A percentile compares a stretch with the other conserved stretches of the same genome.
Evolutionary conservation across 37 sponge, comb jelly and placozoan species (phyloP).

Genomic region (Theonella swinhoei): DNA sequence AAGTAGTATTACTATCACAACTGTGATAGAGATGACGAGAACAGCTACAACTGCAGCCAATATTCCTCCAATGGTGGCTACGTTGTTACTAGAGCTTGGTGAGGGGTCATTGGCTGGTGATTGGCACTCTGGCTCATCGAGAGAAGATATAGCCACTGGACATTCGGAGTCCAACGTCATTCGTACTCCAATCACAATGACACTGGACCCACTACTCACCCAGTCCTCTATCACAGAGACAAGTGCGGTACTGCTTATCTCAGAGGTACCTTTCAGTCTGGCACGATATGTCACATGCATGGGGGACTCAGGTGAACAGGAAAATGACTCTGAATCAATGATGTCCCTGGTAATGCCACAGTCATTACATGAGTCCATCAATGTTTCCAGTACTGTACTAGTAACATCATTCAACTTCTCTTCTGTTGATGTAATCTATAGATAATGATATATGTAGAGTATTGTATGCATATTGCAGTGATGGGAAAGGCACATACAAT

Average conservation of each 20-base stretch:
- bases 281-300: background rate
- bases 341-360: background rate
- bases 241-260: background rate
- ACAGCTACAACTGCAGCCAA: slow-evolving; percentile 11
- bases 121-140: too few species aligned
- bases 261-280: background rate
- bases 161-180: too few species aligned
- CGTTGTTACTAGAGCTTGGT: too few species aligned
- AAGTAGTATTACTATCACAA: too few species aligned
- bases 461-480: background rate
- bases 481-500: background rate
- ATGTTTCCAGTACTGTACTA: background rate
- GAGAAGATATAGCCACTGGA: too few species aligned
- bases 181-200: too few species aligned
- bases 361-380: background rate
- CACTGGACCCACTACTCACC: too few species aligned
- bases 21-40: slow-evolving; percentile 20
- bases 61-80: slow-evolving; percentile 17
- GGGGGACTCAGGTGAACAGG: background rate
- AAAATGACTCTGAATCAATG: background rate
- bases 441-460: background rate
- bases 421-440: background rate
- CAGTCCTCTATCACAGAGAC: background rate
- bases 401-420: background rate
- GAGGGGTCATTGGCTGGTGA: too few species aligned